Percentiles rank a stretch among this genome's conserved stretches.
Evolutionary conservation across 2,113 vertebrate genomes (phyloP).

Genomic region (Phyllopteryx taeniolatus): DNA sequence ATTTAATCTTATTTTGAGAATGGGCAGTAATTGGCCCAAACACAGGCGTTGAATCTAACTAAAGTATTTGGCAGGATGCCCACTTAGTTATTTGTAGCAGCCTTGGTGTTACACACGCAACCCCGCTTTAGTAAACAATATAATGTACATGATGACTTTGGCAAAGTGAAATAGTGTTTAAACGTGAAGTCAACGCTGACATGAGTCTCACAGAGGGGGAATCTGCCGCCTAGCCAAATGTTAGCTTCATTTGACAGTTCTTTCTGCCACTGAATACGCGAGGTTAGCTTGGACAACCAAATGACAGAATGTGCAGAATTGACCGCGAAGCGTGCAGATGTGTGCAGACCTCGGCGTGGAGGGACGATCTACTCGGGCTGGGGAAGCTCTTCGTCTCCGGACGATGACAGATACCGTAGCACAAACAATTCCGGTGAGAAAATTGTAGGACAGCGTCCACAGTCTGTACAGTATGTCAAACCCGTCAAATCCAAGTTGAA

Average conservation of each 20-base stretch:
- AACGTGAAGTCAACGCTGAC: background rate
- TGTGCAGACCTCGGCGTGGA: slow-evolving; percentile 63
- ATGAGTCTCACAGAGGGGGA: background rate
- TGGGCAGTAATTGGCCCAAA: background rate
- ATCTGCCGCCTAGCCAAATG: slow-evolving; percentile 18
- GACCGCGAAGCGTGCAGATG: background rate
- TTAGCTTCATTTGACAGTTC: slow-evolving; percentile 41
- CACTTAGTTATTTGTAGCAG: background rate
- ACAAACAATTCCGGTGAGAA: slow-evolving; percentile 62
- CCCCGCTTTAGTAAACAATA: background rate
- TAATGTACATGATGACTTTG: background rate
- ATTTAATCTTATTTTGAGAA: background rate
- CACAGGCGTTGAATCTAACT: background rate
- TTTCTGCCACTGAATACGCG: background rate
- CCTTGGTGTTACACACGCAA: background rate
- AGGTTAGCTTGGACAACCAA: background rate
- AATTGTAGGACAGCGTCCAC: slow-evolving; percentile 70
- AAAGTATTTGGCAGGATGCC: background rate
- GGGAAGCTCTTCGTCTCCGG: slow-evolving; percentile 59
- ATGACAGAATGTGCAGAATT: slow-evolving; percentile 17
- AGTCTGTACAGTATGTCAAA: slow-evolving; percentile 62
- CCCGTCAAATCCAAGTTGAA: slow-evolving; percentile 61
- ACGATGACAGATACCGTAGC: slow-evolving; percentile 67
- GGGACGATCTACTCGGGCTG: slow-evolving; percentile 48
- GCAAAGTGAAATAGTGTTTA: background rate